A percentile compares a stretch with the other conserved stretches of the same genome.
Conservation (phyloP, 2,888 invertebrate genomes). For the Idaea aversata region DNA sequence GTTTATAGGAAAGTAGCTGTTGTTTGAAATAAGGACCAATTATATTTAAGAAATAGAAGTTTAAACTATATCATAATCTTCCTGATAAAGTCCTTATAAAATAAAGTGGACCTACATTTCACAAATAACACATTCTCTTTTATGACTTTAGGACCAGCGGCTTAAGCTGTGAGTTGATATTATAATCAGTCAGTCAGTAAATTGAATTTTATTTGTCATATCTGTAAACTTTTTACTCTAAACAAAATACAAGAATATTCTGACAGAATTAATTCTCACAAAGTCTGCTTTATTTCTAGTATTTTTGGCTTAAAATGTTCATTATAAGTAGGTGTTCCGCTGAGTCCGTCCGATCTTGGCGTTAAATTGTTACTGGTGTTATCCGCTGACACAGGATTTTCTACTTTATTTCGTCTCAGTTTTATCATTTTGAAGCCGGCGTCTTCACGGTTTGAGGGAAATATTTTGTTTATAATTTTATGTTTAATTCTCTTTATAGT, state of each 20-base stretch:
- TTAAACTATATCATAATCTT: too few species aligned
- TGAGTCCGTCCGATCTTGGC: not conserved
- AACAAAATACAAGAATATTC: constrained; percentile 15
- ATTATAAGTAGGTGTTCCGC: not conserved
- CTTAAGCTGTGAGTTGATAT: too few species aligned
- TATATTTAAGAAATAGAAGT: too few species aligned
- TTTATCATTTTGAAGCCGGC: constrained; percentile 9
- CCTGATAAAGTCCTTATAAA: too few species aligned
- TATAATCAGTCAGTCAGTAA: too few species aligned
- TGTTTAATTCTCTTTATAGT: too few species aligned
- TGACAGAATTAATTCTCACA: constrained; percentile 23
- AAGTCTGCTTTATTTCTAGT: constrained; percentile 1
- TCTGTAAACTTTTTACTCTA: not conserved
- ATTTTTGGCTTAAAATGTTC: not conserved
- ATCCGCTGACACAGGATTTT: not conserved
- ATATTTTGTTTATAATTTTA: too few species aligned
- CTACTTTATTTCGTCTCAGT: constrained; percentile 19
- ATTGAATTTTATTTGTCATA: not conserved
- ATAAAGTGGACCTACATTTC: too few species aligned
- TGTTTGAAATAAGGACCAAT: too few species aligned
- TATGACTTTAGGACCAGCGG: too few species aligned
- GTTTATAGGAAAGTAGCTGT: too few species aligned
- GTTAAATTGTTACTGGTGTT: not conserved
- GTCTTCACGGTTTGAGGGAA: not conserved
- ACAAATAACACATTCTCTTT: too few species aligned